phyloP scores from a whole-genome alignment of 2,797 vertebrate species.

The Xerus rutilus region DNA sequence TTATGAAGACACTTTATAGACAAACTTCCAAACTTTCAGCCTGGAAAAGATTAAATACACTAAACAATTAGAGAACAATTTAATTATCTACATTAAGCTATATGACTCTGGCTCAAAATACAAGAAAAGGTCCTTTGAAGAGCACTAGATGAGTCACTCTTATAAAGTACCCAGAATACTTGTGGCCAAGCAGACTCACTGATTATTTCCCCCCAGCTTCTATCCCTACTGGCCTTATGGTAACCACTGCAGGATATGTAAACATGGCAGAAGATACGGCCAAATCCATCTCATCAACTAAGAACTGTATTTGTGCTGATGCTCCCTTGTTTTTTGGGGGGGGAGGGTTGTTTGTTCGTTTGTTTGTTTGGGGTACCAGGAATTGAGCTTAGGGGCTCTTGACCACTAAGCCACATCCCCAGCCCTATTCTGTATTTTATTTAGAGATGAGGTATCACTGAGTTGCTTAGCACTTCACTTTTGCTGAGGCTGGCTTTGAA shows the following conservation, averaged over 20 bases:
- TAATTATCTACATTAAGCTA: slow-evolving; percentile 58
- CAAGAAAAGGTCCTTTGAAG: slow-evolving; percentile 68
- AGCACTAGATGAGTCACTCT: slow-evolving; percentile 49
- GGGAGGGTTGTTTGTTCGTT: too few species aligned
- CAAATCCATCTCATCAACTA: neutral
- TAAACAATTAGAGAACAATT: slow-evolving; percentile 69
- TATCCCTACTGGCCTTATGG: neutral
- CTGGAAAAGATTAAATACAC: slow-evolving; percentile 43
- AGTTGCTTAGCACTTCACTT: too few species aligned
- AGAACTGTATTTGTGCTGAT: neutral
- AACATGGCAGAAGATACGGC: neutral
- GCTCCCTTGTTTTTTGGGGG: too few species aligned
- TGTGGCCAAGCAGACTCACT: slow-evolving; percentile 5
- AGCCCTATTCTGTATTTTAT: too few species aligned
- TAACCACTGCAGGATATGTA: neutral
- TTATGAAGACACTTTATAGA: slow-evolving; percentile 66
- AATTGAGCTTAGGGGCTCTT: too few species aligned
- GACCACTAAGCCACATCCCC: too few species aligned
- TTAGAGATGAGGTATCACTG: too few species aligned
- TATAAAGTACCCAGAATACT: slow-evolving; percentile 22
- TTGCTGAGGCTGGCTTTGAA: too few species aligned
- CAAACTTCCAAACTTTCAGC: slow-evolving; percentile 38
- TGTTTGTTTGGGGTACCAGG: too few species aligned
- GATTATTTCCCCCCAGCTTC: slow-evolving; percentile 39
- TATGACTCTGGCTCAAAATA: slow-evolving; percentile 48